These are phyloP conservation scores for Crenichthys baileyi DNA, from an alignment of 2,797 vertebrate genomes.

Conservation along the genomic window DNA sequence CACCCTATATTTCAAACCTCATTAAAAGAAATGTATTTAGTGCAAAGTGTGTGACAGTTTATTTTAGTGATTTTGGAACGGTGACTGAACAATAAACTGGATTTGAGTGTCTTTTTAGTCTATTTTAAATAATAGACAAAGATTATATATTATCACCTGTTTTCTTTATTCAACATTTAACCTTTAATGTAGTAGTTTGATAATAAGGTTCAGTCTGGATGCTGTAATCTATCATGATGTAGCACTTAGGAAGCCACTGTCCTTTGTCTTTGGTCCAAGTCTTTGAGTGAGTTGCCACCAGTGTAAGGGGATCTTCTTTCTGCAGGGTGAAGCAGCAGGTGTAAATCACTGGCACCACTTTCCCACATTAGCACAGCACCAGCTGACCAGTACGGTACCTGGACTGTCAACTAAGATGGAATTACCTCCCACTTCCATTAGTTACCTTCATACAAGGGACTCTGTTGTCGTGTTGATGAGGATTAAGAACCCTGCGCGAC, in stretches of 20 bases:
- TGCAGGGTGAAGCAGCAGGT: conserved; percentile 55
- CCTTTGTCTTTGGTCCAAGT: conserved; percentile 56
- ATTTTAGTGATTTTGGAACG: not conserved
- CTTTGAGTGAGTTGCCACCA: conserved; percentile 58
- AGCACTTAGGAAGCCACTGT: conserved; percentile 17
- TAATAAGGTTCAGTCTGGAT: not conserved
- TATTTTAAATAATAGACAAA: not conserved
- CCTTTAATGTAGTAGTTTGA: too few species aligned
- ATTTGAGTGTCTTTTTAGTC: not conserved
- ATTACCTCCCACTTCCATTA: conserved; percentile 55
- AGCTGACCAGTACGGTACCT: conserved; percentile 66
- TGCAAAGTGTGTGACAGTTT: not conserved
- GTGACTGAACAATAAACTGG: not conserved
- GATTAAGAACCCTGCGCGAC: conserved; percentile 53
- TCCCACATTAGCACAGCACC: conserved; percentile 69
- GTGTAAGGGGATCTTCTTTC: conserved; percentile 66
- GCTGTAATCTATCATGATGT: conserved; percentile 4
- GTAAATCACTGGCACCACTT: conserved; percentile 67
- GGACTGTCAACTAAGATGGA: conserved; percentile 64
- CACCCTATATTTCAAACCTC: not conserved
- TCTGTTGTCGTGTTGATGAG: conserved; percentile 61
- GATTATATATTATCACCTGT: not conserved
- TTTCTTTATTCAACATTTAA: not conserved
- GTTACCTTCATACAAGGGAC: conserved; percentile 53
- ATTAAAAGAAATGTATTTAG: not conserved